phyloP scores from a whole-genome alignment of 2,888 invertebrate species.

The Lithophane socia region DNA sequence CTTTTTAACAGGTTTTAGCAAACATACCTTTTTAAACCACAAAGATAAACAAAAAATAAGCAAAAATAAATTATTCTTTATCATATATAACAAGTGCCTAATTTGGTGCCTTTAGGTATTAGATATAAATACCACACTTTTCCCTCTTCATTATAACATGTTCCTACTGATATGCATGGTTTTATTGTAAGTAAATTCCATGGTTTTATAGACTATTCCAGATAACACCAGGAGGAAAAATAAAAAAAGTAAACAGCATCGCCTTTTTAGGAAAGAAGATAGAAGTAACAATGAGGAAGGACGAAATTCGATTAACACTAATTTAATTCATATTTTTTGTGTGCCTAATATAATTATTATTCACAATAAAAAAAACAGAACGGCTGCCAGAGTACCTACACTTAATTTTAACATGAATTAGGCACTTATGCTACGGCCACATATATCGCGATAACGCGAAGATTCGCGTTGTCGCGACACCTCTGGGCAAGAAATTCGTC shows the following conservation, averaged over 20 bases:
- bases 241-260: not conserved
- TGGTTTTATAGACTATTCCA: not conserved
- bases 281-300: not conserved
- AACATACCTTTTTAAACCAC: too few relatives aligned
- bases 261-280: not conserved
- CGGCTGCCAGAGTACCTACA: not conserved
- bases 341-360: too few relatives aligned
- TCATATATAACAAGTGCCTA: too few relatives aligned
- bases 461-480: too few relatives aligned
- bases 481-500: too few relatives aligned
- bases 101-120: not conserved
- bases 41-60: too few relatives aligned
- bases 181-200: not conserved
- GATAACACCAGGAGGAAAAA: not conserved
- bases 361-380: not conserved
- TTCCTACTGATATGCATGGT: not conserved
- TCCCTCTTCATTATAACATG: not conserved
- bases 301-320: not conserved
- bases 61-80: too few relatives aligned
- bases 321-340: not conserved
- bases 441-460: too few relatives aligned
- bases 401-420: not conserved
- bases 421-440: too few relatives aligned
- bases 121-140: not conserved
- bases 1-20: too few relatives aligned